Base-by-base conservation (phyloP, 2,113 vertebrate genomes). In the Heterotilapia buettikoferi region DNA sequence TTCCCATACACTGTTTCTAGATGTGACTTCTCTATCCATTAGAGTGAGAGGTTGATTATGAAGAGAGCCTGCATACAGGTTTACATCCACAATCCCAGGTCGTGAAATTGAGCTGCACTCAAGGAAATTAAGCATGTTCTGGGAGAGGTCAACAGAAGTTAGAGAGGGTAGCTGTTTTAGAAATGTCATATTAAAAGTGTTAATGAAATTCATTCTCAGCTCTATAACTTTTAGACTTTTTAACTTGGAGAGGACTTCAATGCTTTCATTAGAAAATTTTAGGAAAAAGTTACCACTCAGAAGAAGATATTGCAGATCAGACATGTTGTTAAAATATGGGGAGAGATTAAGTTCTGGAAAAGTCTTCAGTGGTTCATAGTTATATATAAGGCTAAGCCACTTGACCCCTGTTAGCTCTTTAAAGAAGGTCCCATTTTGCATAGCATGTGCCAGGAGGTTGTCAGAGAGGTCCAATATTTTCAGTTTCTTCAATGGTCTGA, bases 171-270 rank as follows among this genome's bases (percentile, higher is more conserved):
- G 26, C n/a, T 29, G 43, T 12, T 84, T 92, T 33, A 97, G 85
- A 78, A 91, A 85, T 2, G 59, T 94, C 19, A 96, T 10, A 73
- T 95, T 86, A 57, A 78, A 92, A 7, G 57, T 43, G 9, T 38
- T 85, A 12, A 97, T 96, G 57, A 97, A 97, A 87, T 97, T 97
- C 93, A 97, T 96, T 43, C 95, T 93, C 40, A 97, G 88, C 29
- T 96, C 96, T 9, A 97, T 84, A 2, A 9, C 81, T 6, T 2
- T 85, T 4, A 97, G 93, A 10, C 94, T 86, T 57, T 84, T 31
- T 7, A 97, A 94, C 38, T 91, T 92, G 26, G 91, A 89, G 57
- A 97, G 84, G 80, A 95, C 84, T 3, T 21, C 11, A 3, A 97
- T 24, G 36, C 93, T 95, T 3, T 92, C 4, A 2, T 6, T 7